These are phyloP conservation scores for Polyergus mexicanus DNA, from an alignment of 1,140 invertebrate species.

Conservation along the genomic window DNA sequence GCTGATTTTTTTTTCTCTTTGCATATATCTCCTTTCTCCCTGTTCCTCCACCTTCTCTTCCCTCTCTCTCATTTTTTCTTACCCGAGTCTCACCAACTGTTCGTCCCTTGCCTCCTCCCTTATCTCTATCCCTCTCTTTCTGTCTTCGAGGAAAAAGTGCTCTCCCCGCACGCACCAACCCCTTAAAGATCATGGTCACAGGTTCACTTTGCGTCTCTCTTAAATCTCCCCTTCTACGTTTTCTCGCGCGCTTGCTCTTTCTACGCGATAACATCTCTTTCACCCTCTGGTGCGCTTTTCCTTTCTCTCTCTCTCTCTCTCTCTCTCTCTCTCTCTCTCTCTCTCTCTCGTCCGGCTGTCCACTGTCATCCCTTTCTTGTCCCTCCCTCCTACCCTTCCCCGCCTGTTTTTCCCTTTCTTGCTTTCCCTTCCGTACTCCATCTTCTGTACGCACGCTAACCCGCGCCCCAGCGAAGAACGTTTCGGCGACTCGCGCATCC, in stretches of 20 bases:
- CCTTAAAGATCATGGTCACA: conserved; percentile 76
- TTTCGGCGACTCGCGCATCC: conserved; percentile 71
- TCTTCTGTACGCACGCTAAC: conserved; percentile 17
- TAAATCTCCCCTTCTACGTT: background rate
- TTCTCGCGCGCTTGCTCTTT: conserved; percentile 53
- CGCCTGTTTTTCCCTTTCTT: background rate
- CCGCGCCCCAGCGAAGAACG: conserved; percentile 39
- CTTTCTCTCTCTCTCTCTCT: background rate
- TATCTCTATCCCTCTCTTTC: conserved; percentile 38
- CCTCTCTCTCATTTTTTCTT: conserved; percentile 12
- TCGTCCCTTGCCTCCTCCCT: conserved; percentile 48
- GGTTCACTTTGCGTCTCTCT: conserved; percentile 68
- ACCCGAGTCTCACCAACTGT: conserved; percentile 27
- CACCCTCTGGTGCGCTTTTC: background rate
- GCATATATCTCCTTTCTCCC: conserved; percentile 28
- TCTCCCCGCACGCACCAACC: conserved; percentile 39
- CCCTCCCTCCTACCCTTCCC: background rate
- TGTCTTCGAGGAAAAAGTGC: conserved; percentile 39
- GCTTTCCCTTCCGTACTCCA: conserved; percentile 46
- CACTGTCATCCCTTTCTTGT: background rate
- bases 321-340: background rate
- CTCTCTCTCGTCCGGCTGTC: background rate
- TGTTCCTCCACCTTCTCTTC: conserved; percentile 29
- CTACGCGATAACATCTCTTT: conserved; percentile 43
- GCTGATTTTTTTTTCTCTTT: background rate